These are phyloP conservation scores for Furcifer pardalis DNA, from an alignment of 2,797 vertebrate species.

Conservation along the genomic window DNA sequence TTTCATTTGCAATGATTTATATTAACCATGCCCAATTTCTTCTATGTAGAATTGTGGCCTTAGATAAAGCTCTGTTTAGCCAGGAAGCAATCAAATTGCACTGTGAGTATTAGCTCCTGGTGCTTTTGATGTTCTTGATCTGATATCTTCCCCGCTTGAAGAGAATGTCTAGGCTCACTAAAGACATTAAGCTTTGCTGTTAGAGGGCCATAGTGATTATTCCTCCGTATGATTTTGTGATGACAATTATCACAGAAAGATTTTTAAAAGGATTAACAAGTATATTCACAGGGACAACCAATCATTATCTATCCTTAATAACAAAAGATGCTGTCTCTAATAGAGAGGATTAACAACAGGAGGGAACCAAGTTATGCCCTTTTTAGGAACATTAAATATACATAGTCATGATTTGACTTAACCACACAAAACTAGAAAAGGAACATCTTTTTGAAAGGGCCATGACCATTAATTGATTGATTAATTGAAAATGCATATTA, in stretches of 20 bases:
- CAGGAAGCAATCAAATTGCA: background rate
- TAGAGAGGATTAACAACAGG: background rate
- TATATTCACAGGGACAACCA: background rate
- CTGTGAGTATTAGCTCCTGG: background rate
- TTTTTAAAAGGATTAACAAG: background rate
- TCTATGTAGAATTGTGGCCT: background rate
- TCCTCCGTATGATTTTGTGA: background rate
- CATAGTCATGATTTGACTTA: background rate
- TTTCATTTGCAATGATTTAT: background rate
- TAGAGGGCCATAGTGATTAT: background rate
- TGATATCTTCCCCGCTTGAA: background rate
- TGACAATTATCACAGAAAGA: background rate
- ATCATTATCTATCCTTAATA: background rate
- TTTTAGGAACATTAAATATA: background rate
- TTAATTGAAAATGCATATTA: too few relatives aligned
- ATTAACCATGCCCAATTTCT: background rate
- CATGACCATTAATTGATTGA: too few relatives aligned
- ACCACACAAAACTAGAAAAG: too few relatives aligned
- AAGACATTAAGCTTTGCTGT: background rate
- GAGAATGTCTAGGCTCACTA: background rate
- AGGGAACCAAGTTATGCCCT: background rate
- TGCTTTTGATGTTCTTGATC: background rate
- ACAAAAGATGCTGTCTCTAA: background rate
- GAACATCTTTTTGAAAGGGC: too few relatives aligned
- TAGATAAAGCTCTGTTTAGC: background rate